Base-by-base conservation (phyloP, 2,113 vertebrate genomes). In the Bungarus multicinctus region DNA sequence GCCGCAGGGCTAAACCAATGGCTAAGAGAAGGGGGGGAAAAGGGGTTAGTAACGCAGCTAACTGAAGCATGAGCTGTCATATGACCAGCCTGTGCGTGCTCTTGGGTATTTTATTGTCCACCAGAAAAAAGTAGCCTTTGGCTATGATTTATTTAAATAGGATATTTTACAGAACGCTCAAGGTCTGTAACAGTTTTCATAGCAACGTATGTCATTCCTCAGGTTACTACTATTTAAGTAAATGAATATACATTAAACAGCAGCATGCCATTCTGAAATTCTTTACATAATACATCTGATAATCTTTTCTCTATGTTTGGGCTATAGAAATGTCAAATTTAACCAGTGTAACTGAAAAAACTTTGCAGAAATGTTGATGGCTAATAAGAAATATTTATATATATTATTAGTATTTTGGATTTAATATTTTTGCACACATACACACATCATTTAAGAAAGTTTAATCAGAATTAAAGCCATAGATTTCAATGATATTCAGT, bases 1-100 rank as follows among this genome's bases (percentile, higher is more conserved):
- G 98, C 97, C 90, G 98, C 98, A 20, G 98, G 98, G 97, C 97
- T 98, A 96, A 99, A 99, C 99, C 99, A 99, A 22, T 98, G 98
- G 94, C 99, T 99, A 98, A 95, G 94, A 93, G 95, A 97, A 94
- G 97, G 94, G 98, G 94, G 97, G 88, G 90, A 96, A 95, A 94
- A 94, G 47, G 60, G 60, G 94, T 98, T 95, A 97, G 97, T 93
- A 92, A 64, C 57, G 93, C 47, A 94, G 94, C 93, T 97, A 94
- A 85, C 88, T 27, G 91, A 95, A 94, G 93, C 94, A 93, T 89
- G 52, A 87, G 95, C 89, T 94, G 81, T 95, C 96, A 94, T 94
- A 94, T 93, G 93, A 96, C 89, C 94, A 86, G 87, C 90, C 94
- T 92, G 94, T 94, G 90, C 54, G 86, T 93, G 96, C 95, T 95